Evolutionary conservation across 2,113 vertebrate species (phyloP), one percentile per base, ranked within the genome.

Genomic region (Petrocephalus zakoni): DNA sequence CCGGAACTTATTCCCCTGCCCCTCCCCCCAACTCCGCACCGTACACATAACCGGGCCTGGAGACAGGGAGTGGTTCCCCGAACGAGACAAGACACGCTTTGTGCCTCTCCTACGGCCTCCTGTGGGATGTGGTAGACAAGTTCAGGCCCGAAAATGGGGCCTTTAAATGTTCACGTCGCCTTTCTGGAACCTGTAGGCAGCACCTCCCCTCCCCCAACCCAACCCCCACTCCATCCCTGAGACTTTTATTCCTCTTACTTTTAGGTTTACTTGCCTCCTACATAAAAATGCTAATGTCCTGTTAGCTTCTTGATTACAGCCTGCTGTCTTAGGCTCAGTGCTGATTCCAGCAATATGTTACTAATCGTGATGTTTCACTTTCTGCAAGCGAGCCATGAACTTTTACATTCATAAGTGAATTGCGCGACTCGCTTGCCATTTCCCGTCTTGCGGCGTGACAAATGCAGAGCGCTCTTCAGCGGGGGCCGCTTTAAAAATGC

Each of bases 41-140:
- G 37, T 46, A 37, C 25, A 75, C 10, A n/a, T 82, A 91, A 64
- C 89, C 72, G 21, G 88, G 92, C 93, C 94, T 94, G 93, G 10
- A 83, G 47, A 47, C 46, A 47, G 81, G 81, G 81, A 83, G 81
- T 83, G 81, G 42, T 49, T 94, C 93, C 93, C 92, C 92, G 88
- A 90, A 91, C 94, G 92, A 95, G 95, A 94, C 93, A 91, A 89
- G 94, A 93, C 95, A 92, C 94, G 95, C 92, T 93, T 92, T 29
- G 64, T 89, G 88, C 86, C 64, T 87, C 90, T 90, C 92, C 92
- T 94, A 49, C 90, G 92, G 87, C 19, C 34, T 88, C 49, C 68
- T 52, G 47, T 83, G 87, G 52, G 52, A 8, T 29, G 19, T 22
- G 22, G 19, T n/a, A 49, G 75, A 37, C 88, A 88, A 84, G 88